Percentiles rank a stretch among this genome's conserved stretches.
These are phyloP conservation scores for Caloenas nicobarica DNA, from an alignment of 2,113 vertebrate species.

Conservation along the genomic window DNA sequence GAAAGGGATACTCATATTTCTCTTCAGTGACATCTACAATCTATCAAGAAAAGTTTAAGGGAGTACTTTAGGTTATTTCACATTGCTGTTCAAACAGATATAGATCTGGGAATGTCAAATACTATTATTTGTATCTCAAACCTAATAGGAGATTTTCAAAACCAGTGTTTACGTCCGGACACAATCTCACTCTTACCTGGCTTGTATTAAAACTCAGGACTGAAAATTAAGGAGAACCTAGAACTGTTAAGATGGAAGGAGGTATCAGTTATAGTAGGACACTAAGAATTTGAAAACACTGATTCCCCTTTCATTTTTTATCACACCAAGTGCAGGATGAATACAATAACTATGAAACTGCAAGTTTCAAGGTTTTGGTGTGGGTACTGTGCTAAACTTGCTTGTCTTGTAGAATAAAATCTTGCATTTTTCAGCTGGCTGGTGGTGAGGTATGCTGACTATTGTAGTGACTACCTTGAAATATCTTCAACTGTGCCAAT, in stretches of 20 bases:
- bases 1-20: slow-evolving; percentile 9
- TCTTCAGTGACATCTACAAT: slow-evolving; percentile 20
- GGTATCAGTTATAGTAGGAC: not conserved
- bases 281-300: not conserved
- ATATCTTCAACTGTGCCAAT: not conserved
- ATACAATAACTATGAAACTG: not conserved
- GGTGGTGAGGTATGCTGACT: not conserved
- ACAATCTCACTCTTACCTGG: not conserved
- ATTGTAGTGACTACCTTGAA: not conserved
- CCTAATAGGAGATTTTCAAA: not conserved
- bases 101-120: not conserved
- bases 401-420: not conserved
- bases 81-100: not conserved
- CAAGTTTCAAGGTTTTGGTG: not conserved
- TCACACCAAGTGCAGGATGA: accelerated
- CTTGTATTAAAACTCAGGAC: not conserved
- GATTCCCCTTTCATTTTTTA: not conserved
- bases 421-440: not conserved
- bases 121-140: not conserved
- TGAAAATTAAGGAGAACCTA: not conserved
- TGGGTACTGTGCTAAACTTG: not conserved
- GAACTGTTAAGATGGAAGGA: not conserved
- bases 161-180: not conserved
- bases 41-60: not conserved
- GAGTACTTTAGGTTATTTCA: not conserved